Percentiles rank a stretch among this genome's conserved stretches.
These are phyloP conservation scores for Morone chrysops DNA, from an alignment of 2,113 vertebrate species.

Conservation along the genomic window DNA sequence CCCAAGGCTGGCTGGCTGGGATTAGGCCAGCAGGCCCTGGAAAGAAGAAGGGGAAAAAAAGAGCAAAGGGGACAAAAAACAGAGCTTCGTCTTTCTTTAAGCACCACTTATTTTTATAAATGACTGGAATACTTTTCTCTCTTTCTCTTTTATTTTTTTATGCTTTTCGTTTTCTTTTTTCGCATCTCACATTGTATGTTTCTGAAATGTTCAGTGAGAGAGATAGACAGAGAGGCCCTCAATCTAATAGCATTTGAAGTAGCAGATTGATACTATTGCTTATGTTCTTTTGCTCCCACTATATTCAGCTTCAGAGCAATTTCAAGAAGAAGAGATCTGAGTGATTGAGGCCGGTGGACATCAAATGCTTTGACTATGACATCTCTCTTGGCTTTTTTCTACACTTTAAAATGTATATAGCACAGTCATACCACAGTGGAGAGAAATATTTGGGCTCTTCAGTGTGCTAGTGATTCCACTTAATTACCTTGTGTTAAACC, in stretches of 20 bases:
- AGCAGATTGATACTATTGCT: constrained; percentile 58
- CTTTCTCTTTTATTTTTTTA: constrained; percentile 49
- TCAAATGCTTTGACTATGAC: constrained; percentile 21
- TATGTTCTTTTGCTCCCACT: constrained; percentile 45
- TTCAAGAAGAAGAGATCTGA: constrained; percentile 49
- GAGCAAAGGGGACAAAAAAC: constrained; percentile 78
- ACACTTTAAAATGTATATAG: constrained; percentile 32
- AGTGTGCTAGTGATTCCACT: constrained; percentile 1
- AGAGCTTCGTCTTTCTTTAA: constrained; percentile 76
- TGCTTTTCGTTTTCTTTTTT: constrained; percentile 46
- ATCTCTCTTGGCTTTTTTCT: constrained; percentile 35
- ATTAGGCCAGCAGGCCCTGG: constrained; percentile 85
- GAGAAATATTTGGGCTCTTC: not conserved
- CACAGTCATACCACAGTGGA: constrained; percentile 25
- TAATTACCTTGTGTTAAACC: constrained; percentile 1
- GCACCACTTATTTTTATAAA: constrained; percentile 84
- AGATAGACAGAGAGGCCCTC: constrained; percentile 16
- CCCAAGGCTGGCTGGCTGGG: constrained; percentile 86
- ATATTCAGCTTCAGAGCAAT: constrained; percentile 62
- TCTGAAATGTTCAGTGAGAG: constrained; percentile 47
- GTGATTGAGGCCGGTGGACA: constrained; percentile 46
- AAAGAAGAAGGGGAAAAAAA: constrained; percentile 82
- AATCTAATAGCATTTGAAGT: constrained; percentile 36
- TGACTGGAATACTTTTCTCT: constrained; percentile 76
- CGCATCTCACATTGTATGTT: constrained; percentile 33